Evolutionary conservation across 2,113 vertebrate genomes (phyloP), one percentile per base, ranked within the genome.

Genomic region (Chaetodon trifascialis): DNA sequence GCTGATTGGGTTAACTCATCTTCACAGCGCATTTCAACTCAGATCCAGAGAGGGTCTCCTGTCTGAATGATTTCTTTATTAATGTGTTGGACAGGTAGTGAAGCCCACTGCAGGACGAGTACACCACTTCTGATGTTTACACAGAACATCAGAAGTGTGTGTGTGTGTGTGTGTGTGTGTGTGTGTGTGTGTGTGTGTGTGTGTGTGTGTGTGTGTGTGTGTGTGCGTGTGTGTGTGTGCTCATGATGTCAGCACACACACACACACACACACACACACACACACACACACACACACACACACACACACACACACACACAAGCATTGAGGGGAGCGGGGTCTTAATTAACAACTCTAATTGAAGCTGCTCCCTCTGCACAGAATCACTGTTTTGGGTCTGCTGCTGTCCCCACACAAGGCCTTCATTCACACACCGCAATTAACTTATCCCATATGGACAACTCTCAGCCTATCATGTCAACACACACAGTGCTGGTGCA

Each of bases 331-430:
- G 47, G 9, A 7, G 14, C 60, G 64, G 42, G 73, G 81, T 59
- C 80, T 87, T 92, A 84, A 93, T 93, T 88, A 93, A 80, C 87
- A 77, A 60, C 80, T 83, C 86, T 89, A 92, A 90, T 87, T 90
- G 86, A 91, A 92, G 86, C 76, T 73, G 70, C 60, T 86, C 68
- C 40, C 40, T 86, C 86, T 79, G 40, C 55, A 76, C 58, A 47
- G 87, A 71, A 80, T 86, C 82, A 80, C 71, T 82, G 79, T 85
- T 89, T 80, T 80, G 79, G 70, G 70, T 65, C 64, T 60, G 69
- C 68, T 71, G 76, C 36, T 63, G 70, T 89, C 66, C 52, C 83
- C 73, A 73, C 86, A 93, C 77, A 88, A 78, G 81, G 65, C 69
- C 25, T 55, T 65, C 78, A 81, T 90, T 86, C 85, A 76, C 44